These are phyloP conservation scores for Montipora foliosa DNA, from an alignment of 64 coral and sea anemone genomes.

Conservation along the genomic window DNA sequence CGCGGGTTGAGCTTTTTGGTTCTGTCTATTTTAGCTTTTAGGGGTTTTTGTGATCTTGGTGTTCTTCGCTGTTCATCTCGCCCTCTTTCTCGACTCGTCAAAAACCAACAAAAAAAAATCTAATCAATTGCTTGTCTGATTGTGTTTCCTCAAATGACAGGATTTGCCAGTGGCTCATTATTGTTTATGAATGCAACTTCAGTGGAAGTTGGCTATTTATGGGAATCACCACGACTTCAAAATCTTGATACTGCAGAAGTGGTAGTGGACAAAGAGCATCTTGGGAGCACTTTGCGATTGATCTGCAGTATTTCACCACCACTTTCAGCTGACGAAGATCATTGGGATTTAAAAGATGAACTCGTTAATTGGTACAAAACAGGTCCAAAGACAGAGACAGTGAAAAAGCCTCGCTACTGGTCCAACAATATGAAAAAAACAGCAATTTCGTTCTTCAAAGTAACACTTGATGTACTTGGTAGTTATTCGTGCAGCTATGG, in stretches of 20 bases:
- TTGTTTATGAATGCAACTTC: slow-evolving; percentile 46
- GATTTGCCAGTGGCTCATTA: background rate
- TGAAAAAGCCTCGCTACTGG: slow-evolving; percentile 51
- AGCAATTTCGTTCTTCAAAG: slow-evolving; percentile 45
- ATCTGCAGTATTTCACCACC: slow-evolving; percentile 41
- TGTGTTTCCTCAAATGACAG: background rate
- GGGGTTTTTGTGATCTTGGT: no score
- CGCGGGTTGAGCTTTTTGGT: no score
- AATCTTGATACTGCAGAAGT: slow-evolving; percentile 31
- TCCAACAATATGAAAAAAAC: slow-evolving; percentile 47
- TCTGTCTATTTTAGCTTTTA: no score
- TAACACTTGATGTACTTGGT: slow-evolving; percentile 42
- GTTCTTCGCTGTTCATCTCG: no score
- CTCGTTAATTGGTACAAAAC: slow-evolving; percentile 50
- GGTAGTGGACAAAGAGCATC: slow-evolving; percentile 33
- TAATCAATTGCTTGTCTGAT: no score
- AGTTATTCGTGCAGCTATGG: slow-evolving; percentile 65
- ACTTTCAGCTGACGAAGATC: slow-evolving; percentile 1
- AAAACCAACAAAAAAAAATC: no score
- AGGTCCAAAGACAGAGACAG: background rate
- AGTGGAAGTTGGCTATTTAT: slow-evolving; percentile 62
- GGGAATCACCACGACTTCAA: slow-evolving; percentile 48
- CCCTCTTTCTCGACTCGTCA: no score
- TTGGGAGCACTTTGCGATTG: slow-evolving; percentile 7
- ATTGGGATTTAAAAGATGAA: slow-evolving; percentile 43